A percentile compares a stretch with the other conserved stretches of the same genome.
phyloP scores from a whole-genome alignment of 2,888 invertebrate species.

The Erannis defoliaria region DNA sequence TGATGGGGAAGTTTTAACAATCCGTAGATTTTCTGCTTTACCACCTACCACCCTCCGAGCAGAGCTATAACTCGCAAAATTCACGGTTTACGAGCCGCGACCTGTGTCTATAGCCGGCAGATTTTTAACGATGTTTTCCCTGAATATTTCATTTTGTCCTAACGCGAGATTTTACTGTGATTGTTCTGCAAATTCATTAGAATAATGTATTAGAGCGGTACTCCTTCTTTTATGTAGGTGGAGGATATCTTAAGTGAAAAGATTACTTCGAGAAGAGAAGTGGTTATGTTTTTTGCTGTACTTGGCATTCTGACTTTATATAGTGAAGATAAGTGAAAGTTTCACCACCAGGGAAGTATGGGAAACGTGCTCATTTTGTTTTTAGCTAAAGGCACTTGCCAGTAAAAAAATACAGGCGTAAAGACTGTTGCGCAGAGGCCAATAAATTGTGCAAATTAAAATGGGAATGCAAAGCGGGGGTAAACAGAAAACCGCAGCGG shows the following conservation, averaged over 20 bases:
- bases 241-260: slow-evolving; percentile 15
- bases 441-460: slow-evolving; percentile 35
- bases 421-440: not conserved
- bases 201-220: slow-evolving; percentile 28
- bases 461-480: slow-evolving; percentile 23
- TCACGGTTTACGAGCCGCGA: slow-evolving; percentile 44
- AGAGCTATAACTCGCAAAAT: slow-evolving; percentile 41
- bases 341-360: too few species aligned
- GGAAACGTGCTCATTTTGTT: too few species aligned
- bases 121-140: slow-evolving; percentile 38
- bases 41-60: slow-evolving; percentile 33
- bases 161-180: slow-evolving; percentile 44
- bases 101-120: slow-evolving; percentile 33
- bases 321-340: too few species aligned
- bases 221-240: slow-evolving; percentile 13
- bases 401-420: too few species aligned
- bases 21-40: slow-evolving; percentile 35
- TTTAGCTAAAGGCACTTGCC: too few species aligned
- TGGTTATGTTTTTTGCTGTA: too few species aligned
- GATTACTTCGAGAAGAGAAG: not conserved
- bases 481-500: slow-evolving; percentile 21
- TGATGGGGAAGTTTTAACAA: slow-evolving; percentile 37
- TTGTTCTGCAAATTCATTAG: slow-evolving; percentile 37
- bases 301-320: too few species aligned
- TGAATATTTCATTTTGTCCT: slow-evolving; percentile 44